These are phyloP conservation scores for Calyptommatus sinebrachiatus DNA, from an alignment of 2,113 vertebrate species.

Conservation along the genomic window DNA sequence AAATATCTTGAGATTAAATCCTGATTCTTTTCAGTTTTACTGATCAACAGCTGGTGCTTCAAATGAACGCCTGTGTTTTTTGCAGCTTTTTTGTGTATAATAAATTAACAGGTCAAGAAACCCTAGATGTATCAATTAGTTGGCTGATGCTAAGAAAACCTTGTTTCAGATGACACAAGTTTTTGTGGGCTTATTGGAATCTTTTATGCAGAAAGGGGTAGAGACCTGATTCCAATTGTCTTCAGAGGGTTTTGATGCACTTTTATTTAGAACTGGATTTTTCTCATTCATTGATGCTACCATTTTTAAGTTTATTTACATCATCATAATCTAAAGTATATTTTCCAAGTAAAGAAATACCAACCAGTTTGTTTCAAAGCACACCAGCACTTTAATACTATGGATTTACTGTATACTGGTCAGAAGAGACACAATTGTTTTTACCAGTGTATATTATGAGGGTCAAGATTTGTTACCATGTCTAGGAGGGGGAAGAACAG, in stretches of 20 bases:
- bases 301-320: conserved; percentile 36
- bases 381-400: conserved; percentile 64
- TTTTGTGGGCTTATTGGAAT: neutral
- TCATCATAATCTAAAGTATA: conserved; percentile 2
- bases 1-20: neutral
- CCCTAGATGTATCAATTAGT: too few species aligned
- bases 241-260: neutral
- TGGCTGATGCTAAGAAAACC: too few species aligned
- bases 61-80: too few species aligned
- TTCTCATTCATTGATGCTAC: conserved; percentile 40
- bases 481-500: conserved; percentile 3
- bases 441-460: conserved; percentile 44
- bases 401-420: conserved; percentile 58
- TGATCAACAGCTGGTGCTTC: neutral
- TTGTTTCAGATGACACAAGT: neutral
- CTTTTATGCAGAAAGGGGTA: neutral
- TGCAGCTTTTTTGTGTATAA: too few species aligned
- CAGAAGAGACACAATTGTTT: conserved; percentile 51
- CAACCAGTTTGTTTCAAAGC: conserved; percentile 58
- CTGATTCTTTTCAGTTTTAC: neutral
- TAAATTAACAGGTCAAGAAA: too few species aligned
- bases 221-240: neutral
- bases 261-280: conserved; percentile 34
- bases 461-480: conserved; percentile 1
- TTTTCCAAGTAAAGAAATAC: conserved; percentile 39